Evolutionary conservation across 2,797 vertebrate genomes (phyloP).

Genomic region (Sarcoramphus papa): DNA sequence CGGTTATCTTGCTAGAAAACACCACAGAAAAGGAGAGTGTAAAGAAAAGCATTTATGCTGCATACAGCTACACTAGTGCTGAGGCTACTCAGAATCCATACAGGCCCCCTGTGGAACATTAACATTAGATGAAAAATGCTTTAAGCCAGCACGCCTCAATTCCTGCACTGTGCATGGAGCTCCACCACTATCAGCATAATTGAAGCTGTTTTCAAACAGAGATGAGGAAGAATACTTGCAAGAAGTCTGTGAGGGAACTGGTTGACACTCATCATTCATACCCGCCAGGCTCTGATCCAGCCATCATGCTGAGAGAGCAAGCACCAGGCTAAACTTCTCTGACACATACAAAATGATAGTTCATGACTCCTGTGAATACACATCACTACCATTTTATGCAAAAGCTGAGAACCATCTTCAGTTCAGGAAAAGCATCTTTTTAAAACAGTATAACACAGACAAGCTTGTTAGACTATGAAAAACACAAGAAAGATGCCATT

Average conservation of each 20-base stretch:
- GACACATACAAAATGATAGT: not conserved
- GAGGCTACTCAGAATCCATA: not conserved
- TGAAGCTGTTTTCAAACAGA: not conserved
- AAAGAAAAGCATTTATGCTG: not conserved
- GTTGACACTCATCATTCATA: not conserved
- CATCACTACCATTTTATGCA: not conserved
- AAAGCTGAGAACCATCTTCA: not conserved
- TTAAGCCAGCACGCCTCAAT: not conserved
- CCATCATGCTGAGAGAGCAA: not conserved
- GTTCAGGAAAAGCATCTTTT: not conserved
- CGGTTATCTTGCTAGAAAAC: not conserved
- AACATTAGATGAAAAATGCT: not conserved
- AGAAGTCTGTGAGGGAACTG: not conserved
- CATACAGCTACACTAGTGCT: rapidly evolving
- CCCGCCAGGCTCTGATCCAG: not conserved
- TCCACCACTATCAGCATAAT: rapidly evolving
- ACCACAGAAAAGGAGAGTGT: not conserved
- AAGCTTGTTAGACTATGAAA: not conserved
- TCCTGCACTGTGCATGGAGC: rapidly evolving
- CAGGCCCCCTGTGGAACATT: not conserved
- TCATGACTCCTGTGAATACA: rapidly evolving
- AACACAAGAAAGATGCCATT: not conserved
- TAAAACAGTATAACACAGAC: not conserved
- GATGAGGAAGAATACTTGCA: not conserved
- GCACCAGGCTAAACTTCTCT: not conserved